Base-by-base conservation (phyloP, 2,888 invertebrate species). In the Harpalus rufipes region DNA sequence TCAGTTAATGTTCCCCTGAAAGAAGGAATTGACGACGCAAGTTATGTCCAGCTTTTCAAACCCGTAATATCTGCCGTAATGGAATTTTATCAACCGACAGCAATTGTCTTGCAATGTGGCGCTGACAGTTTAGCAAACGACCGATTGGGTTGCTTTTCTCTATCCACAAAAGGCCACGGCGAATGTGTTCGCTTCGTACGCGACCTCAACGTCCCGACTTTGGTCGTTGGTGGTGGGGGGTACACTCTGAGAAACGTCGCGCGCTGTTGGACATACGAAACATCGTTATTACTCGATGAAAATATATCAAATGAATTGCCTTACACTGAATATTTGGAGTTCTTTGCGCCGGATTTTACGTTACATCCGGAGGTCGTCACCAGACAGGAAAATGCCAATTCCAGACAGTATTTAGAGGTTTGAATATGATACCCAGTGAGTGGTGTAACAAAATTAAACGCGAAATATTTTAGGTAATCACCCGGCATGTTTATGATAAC, bases 201-300 rank as follows among this genome's bases (percentile, higher is more conserved):
- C 90, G 96, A 96, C 86, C 92, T 98, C 14, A 97, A 97, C 89
- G 94, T 99, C 6, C 99, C 99, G 0, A 94, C 98, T 6, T 91
- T 91, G 72, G 91, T 91, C 0, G 91, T 91, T 0, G 95, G 95
- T 0, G 93, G 96, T 7, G 96, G 96, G 0, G 91, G 95, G 1
- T 99, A 99, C 90, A 99, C 99, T 0, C 92, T 99, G 25, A 93
- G 98, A 39, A 99, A 99, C 90, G 99, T 99, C 0, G 99, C 99
- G 0, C 93, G 99, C 4, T 99, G 99, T 90, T 99, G 99, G 99
- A 98, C 99, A 0, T 98, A 98, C 89, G 99, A 99, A 91, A 99
- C 99, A 0, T 97, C 99, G 0, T 92, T 99, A 0, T 91, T 99
- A 1, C 94, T 99, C 0, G 98, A 98, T 89, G 97, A 98, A 89